A percentile compares a stretch with the other conserved stretches of the same genome.
These are phyloP conservation scores for Drosophila merina DNA, from an alignment of 2,888 invertebrate genomes.

Conservation along the genomic window DNA sequence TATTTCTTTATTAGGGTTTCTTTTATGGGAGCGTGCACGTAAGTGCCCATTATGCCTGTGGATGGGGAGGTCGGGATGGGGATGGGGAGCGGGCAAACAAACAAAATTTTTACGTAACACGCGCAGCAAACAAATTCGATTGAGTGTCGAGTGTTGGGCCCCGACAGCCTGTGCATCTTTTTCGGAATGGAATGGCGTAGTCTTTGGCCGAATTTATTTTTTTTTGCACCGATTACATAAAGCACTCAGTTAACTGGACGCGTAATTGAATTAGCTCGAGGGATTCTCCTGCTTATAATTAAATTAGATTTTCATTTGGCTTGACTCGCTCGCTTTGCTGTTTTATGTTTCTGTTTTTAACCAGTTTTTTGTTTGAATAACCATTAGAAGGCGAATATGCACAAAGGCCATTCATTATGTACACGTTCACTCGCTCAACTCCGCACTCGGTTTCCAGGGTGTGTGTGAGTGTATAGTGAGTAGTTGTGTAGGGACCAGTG, in stretches of 20 bases:
- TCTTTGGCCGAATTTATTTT: not conserved
- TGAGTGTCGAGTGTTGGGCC: conserved; percentile 31
- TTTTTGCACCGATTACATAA: conserved; percentile 58
- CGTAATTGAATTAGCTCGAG: conserved; percentile 39
- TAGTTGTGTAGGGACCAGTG: not conserved
- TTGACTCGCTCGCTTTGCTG: not conserved
- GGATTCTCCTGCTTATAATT: conserved; percentile 64
- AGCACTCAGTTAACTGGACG: conserved; percentile 32
- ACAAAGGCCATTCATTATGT: conserved; percentile 13
- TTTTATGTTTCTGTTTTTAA: conserved; percentile 8
- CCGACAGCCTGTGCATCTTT: conserved; percentile 7
- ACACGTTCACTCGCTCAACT: conserved; percentile 33
- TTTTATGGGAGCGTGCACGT: conserved; percentile 77
- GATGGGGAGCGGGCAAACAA: conserved; percentile 7
- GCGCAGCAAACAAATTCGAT: conserved; percentile 60
- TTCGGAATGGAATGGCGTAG: not conserved
- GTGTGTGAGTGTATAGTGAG: conserved; percentile 16
- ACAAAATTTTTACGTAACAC: conserved; percentile 67
- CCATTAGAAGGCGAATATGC: conserved; percentile 17
- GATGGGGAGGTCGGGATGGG: conserved; percentile 1
- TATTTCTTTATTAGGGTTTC: conserved; percentile 78
- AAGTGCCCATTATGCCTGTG: conserved; percentile 64
- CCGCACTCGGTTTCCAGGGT: conserved; percentile 28
- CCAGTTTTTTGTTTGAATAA: not conserved
- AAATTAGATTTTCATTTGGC: conserved; percentile 50